A percentile compares a stretch with the other conserved stretches of the same genome.
phyloP scores from a whole-genome alignment of 2,888 invertebrate species.

The Sepioteuthis lessoniana region DNA sequence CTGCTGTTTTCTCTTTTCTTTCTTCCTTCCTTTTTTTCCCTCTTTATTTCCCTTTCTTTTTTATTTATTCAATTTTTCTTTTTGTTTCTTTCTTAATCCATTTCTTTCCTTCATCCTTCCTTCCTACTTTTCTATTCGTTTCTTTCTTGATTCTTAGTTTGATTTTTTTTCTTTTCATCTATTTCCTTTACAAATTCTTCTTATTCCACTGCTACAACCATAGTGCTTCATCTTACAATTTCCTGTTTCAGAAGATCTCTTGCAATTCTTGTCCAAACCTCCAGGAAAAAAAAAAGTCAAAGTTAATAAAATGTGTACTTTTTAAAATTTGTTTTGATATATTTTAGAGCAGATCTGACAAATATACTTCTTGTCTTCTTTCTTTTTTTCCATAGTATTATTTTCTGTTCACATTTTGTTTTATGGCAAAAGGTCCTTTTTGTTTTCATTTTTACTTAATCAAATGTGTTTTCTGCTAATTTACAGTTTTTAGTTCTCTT shows the following conservation, averaged over 20 bases:
- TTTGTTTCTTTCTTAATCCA: not conserved
- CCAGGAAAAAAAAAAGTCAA: not conserved
- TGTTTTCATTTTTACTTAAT: not conserved
- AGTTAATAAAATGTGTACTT: not conserved
- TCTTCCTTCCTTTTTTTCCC: not conserved
- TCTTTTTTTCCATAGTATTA: not conserved
- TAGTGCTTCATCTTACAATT: not conserved
- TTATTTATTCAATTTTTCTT: too few relatives aligned
- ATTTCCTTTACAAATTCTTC: not conserved
- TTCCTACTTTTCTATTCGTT: not conserved
- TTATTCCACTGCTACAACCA: too few relatives aligned
- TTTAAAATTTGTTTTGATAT: not conserved
- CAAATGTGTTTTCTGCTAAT: not conserved
- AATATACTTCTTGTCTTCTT: not conserved
- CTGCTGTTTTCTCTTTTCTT: not conserved
- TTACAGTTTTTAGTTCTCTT: not conserved
- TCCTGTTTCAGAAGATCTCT: not conserved
- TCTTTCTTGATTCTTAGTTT: not conserved
- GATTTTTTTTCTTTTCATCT: not conserved
- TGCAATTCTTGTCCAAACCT: not conserved
- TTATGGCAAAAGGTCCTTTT: not conserved
- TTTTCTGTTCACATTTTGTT: not conserved
- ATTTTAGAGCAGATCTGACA: not conserved
- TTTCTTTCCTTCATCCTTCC: not conserved
- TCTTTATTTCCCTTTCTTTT: not conserved